A percentile compares a stretch with the other conserved stretches of the same genome.
Evolutionary conservation across 2,888 invertebrate species (phyloP).

Genomic region (Dynastes tityus): DNA sequence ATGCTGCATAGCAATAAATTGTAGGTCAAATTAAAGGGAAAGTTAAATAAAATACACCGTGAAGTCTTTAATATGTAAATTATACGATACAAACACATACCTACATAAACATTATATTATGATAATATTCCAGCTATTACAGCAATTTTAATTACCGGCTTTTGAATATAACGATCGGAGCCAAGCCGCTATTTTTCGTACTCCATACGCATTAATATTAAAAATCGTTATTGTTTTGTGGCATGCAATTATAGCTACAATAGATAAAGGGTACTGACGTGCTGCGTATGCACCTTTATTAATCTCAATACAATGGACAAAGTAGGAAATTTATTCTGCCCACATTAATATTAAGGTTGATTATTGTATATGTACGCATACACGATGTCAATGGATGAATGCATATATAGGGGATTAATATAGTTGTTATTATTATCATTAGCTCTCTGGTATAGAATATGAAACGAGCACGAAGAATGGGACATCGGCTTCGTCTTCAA

Average conservation of each 20-base stretch:
- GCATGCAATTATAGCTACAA: conserved; percentile 30
- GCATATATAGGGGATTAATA: conserved; percentile 5
- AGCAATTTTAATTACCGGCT: conserved; percentile 21
- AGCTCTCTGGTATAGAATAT: not conserved
- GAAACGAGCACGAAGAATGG: not conserved
- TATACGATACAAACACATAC: conserved; percentile 11
- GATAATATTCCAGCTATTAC: conserved; percentile 25
- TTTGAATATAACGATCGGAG: conserved; percentile 5
- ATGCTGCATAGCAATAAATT: not conserved
- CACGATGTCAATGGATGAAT: not conserved
- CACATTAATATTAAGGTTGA: conserved; percentile 28
- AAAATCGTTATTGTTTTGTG: conserved; percentile 37
- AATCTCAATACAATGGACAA: conserved; percentile 38
- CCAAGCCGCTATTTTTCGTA: conserved; percentile 15
- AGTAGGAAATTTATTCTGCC: conserved; percentile 34
- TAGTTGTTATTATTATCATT: conserved; percentile 27
- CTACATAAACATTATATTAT: conserved; percentile 9
- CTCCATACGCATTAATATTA: conserved; percentile 28
- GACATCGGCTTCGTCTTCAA: not conserved
- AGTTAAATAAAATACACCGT: conserved; percentile 19
- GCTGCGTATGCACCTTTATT: conserved; percentile 34
- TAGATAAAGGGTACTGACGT: conserved; percentile 32
- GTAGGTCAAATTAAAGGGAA: conserved; percentile 13
- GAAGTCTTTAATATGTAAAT: conserved; percentile 16
- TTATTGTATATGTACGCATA: conserved; percentile 11